phyloP scores from a whole-genome alignment of 2,888 invertebrate species.

The Pogonocherus hispidulus region DNA sequence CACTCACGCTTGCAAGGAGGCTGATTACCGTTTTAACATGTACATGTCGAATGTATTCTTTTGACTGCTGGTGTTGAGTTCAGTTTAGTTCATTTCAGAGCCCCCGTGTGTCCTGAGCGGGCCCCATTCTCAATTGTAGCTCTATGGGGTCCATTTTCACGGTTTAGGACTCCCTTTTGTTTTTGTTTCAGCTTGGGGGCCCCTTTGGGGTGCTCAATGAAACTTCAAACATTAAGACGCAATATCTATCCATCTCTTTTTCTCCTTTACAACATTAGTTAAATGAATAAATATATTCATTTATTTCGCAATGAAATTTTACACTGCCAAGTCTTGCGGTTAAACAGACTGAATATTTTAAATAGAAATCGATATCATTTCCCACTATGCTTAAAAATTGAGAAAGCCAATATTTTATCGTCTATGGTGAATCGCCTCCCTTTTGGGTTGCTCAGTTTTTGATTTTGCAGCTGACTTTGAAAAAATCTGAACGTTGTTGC shows the following conservation, averaged over 20 bases:
- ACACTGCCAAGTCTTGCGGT: slow-evolving; percentile 41
- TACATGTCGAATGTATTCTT: no score
- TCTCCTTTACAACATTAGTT: slow-evolving; percentile 31
- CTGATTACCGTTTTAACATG: no score
- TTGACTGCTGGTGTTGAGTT: no score
- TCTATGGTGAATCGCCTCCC: slow-evolving; percentile 28
- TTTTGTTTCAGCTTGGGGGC: slow-evolving; percentile 41
- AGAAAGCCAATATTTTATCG: slow-evolving; percentile 35
- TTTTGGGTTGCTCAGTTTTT: not conserved
- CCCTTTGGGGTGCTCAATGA: slow-evolving; percentile 31
- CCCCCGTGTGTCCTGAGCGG: no score
- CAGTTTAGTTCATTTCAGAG: no score
- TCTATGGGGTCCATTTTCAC: no score
- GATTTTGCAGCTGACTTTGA: not conserved
- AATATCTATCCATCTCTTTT: slow-evolving; percentile 36
- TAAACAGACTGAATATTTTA: slow-evolving; percentile 47
- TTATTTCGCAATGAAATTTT: slow-evolving; percentile 42
- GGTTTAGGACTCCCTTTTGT: slow-evolving; percentile 9
- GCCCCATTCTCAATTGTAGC: no score
- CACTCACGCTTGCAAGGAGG: no score
- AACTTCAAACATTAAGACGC: slow-evolving; percentile 48
- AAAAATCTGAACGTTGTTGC: no score
- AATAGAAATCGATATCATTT: slow-evolving; percentile 43
- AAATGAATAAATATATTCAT: slow-evolving; percentile 42
- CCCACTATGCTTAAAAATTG: slow-evolving; percentile 45